Conservation (phyloP, 92 coral and sea anemone species). For the Epizoanthus stellaris region DNA sequence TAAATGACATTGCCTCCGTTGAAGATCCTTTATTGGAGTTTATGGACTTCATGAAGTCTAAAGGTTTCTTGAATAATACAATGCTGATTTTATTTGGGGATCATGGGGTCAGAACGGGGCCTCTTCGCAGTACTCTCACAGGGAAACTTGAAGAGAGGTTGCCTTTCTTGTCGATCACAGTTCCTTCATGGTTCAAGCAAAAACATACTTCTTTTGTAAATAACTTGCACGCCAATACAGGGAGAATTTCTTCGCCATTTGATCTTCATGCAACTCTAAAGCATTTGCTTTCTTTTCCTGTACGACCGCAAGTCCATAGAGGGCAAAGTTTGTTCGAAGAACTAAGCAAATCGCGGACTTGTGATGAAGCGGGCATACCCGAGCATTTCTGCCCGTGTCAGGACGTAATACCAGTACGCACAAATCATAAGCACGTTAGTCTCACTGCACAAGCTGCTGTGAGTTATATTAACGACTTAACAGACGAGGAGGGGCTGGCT, state of each 20-base stretch:
- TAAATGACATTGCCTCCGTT: slow-evolving; percentile 18
- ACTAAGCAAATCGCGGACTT: slow-evolving; percentile 29
- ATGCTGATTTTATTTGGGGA: slow-evolving; percentile 48
- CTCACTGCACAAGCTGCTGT: slow-evolving; percentile 44
- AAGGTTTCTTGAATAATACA: slow-evolving; percentile 40
- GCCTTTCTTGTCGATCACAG: slow-evolving; percentile 49
- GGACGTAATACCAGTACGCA: slow-evolving; percentile 41
- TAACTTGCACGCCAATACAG: slow-evolving; percentile 33
- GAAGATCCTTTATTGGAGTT: slow-evolving; percentile 25
- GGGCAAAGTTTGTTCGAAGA: slow-evolving; percentile 48
- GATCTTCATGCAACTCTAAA: slow-evolving; percentile 53
- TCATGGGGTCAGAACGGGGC: slow-evolving; percentile 50
- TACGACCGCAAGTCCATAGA: slow-evolving; percentile 14
- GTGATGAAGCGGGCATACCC: slow-evolving; percentile 52
- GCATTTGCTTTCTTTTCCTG: slow-evolving; percentile 49
- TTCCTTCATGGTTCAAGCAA: slow-evolving; percentile 50
- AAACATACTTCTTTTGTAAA: slow-evolving; percentile 24
- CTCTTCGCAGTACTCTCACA: slow-evolving; percentile 45
- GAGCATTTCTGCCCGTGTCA: slow-evolving; percentile 55
- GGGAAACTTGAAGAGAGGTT: slow-evolving; percentile 56
- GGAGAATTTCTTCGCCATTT: slow-evolving; percentile 36
- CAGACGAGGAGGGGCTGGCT: slow-evolving; percentile 18
- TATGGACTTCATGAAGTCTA: slow-evolving; percentile 36
- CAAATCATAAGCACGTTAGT: slow-evolving; percentile 33
- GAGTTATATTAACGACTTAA: slow-evolving; percentile 30